These are phyloP conservation scores for Tyrophagus putrescentiae DNA, from an alignment of 1,140 invertebrate species.

Conservation along the genomic window DNA sequence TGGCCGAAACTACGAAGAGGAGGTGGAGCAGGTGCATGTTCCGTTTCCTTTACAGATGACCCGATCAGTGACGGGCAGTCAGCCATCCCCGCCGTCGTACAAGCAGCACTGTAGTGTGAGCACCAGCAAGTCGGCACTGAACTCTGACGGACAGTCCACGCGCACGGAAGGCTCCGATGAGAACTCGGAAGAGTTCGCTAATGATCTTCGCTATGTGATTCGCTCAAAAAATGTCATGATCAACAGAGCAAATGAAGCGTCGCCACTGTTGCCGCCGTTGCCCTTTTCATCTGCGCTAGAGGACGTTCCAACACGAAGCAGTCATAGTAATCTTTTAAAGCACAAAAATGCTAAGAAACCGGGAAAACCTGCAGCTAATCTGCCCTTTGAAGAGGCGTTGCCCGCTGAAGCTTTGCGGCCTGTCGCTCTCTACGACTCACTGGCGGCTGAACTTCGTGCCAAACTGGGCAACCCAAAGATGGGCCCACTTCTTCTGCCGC, in stretches of 20 bases:
- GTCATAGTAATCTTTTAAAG: neutral
- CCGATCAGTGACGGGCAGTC: constrained; percentile 25
- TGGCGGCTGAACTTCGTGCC: constrained; percentile 73
- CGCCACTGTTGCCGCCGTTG: neutral
- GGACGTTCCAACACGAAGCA: too few relatives aligned
- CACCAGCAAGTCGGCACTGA: constrained; percentile 18
- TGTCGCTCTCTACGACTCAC: constrained; percentile 58
- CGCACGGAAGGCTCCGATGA: constrained; percentile 28
- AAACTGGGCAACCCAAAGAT: constrained; percentile 50
- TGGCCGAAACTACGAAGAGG: too few relatives aligned
- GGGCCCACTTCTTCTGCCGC: constrained; percentile 63
- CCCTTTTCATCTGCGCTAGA: too few relatives aligned
- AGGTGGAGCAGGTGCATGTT: too few relatives aligned
- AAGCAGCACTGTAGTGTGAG: too few relatives aligned
- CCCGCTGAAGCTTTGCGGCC: constrained; percentile 20
- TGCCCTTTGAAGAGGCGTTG: too few relatives aligned
- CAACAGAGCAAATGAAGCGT: neutral
- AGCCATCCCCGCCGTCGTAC: constrained; percentile 5
- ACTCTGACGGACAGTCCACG: constrained; percentile 28
- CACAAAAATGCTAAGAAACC: too few relatives aligned
- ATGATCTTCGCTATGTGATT: neutral
- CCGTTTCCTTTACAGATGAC: too few relatives aligned
- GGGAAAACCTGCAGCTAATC: neutral
- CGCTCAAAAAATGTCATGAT: neutral
- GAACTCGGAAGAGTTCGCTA: constrained; percentile 22